These are phyloP conservation scores for Engraulis encrasicolus DNA, from an alignment of 2,113 vertebrate genomes.

Conservation along the genomic window DNA sequence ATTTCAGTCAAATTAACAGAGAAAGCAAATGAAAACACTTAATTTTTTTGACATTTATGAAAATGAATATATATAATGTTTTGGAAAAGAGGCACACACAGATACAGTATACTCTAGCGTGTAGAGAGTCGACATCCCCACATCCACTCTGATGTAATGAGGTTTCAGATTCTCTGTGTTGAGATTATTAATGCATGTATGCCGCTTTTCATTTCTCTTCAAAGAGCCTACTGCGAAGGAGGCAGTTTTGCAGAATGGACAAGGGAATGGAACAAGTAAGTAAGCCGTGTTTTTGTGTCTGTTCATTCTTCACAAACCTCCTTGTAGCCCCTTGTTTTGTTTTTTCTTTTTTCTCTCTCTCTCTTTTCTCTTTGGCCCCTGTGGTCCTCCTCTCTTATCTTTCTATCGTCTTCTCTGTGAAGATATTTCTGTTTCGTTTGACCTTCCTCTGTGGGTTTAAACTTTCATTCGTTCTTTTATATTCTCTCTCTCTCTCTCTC, in stretches of 20 bases:
- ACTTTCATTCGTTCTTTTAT: neutral
- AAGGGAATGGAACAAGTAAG: slow-evolving; percentile 13
- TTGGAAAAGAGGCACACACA: no score
- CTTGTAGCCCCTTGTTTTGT: no score
- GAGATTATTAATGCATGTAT: slow-evolving; percentile 1
- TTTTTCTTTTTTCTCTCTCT: neutral
- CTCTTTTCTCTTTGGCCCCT: neutral
- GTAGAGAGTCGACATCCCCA: no score
- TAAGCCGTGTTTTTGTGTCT: no score
- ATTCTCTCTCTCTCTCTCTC: neutral
- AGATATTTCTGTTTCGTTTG: neutral
- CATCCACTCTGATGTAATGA: neutral
- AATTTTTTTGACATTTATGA: no score
- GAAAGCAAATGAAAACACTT: no score
- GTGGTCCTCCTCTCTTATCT: neutral
- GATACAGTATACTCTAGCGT: neutral
- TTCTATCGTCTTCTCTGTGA: neutral
- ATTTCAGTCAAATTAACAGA: no score
- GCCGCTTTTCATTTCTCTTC: neutral
- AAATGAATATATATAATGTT: no score
- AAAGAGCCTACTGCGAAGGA: neutral
- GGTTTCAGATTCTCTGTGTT: neutral
- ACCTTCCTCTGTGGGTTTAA: neutral
- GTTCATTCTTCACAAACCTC: no score
- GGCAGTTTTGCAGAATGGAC: neutral